Evolutionary conservation across 2,888 invertebrate genomes (phyloP).

Genomic region (Phortica okadai): DNA sequence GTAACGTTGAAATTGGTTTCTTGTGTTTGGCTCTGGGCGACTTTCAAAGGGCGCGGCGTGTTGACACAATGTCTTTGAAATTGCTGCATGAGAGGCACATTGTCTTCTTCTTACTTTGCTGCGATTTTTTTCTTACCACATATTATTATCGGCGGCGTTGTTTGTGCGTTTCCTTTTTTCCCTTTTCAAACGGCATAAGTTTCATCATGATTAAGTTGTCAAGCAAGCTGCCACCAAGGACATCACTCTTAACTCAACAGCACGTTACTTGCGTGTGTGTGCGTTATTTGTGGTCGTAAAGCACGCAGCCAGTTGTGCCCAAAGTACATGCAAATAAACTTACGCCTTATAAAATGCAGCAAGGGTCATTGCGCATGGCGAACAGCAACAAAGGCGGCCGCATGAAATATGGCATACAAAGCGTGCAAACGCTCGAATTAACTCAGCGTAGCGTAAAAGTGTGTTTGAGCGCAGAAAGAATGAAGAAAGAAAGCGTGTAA

Average conservation of each 20-base stretch:
- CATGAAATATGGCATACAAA: neutral
- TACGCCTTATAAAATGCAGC: neutral
- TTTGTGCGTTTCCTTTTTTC: too few relatives aligned
- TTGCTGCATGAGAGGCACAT: neutral
- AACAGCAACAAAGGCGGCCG: neutral
- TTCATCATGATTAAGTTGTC: constrained; percentile 1
- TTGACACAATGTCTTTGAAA: neutral
- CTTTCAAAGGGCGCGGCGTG: neutral
- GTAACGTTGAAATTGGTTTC: neutral
- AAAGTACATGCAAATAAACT: constrained; percentile 35
- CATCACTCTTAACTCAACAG: neutral
- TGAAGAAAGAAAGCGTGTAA: neutral
- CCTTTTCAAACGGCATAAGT: neutral
- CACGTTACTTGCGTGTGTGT: neutral
- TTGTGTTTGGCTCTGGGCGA: neutral
- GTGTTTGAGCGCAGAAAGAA: neutral
- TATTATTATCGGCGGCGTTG: too few relatives aligned
- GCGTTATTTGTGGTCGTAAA: constrained; percentile 12
- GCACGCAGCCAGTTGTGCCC: neutral
- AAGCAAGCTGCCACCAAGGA: constrained; percentile 8
- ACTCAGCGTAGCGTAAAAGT: constrained; percentile 40
- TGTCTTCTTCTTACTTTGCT: neutral
- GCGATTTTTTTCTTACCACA: neutral
- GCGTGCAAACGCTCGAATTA: neutral
- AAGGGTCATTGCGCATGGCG: constrained; percentile 5